Evolutionary conservation across 2,888 invertebrate genomes (phyloP).

Genomic region (Celastrina argiolus): DNA sequence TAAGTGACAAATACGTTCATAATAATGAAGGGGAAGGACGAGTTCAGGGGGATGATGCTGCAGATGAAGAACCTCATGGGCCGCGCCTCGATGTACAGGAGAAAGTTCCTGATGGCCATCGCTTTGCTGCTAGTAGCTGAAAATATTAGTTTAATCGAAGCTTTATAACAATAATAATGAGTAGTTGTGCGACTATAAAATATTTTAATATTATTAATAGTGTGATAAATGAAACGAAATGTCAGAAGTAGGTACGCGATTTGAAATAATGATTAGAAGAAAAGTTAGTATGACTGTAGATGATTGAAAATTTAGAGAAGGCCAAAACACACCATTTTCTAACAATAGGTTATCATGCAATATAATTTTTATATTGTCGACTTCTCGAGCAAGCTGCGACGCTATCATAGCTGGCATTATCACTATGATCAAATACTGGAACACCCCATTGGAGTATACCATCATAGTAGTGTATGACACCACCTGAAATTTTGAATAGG

Average conservation of each 20-base stretch:
- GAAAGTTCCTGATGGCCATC: no score
- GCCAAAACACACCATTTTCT: conserved; percentile 20
- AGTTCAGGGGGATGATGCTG: no score
- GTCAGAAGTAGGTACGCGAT: no score
- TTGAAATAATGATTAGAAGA: not conserved
- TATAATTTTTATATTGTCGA: conserved; percentile 25
- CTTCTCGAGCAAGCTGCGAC: conserved; percentile 14
- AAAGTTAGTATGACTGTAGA: not conserved
- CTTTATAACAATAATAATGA: not conserved
- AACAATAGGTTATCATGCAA: conserved; percentile 24
- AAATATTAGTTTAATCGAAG: no score
- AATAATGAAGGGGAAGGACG: no score
- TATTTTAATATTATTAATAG: no score
- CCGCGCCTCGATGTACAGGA: conserved; percentile 30
- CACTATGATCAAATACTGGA: conserved; percentile 21
- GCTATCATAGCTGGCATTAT: conserved; percentile 23
- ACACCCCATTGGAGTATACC: conserved; percentile 3
- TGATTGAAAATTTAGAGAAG: no score
- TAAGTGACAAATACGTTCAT: no score
- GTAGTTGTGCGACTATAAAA: no score
- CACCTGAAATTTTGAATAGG: not conserved
- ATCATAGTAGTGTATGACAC: not conserved
- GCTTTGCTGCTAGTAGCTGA: no score
- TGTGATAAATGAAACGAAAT: no score
- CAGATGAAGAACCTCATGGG: no score